Conservation (phyloP, 2,797 vertebrate species). For the Okamejei kenojei region DNA sequence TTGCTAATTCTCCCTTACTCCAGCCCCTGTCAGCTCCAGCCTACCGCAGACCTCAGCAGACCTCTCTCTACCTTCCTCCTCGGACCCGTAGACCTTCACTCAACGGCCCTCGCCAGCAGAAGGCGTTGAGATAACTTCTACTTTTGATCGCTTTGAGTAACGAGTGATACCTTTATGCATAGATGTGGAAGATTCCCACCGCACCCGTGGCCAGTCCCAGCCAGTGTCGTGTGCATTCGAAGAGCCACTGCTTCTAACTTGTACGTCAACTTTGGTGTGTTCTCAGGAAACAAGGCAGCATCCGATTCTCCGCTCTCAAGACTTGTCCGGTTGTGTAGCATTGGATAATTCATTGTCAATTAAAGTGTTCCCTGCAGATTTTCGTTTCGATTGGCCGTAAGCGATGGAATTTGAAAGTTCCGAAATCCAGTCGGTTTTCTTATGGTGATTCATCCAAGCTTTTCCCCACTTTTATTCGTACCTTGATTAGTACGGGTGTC, state of each 20-base stretch:
- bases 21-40: constrained; percentile 51
- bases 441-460: background rate
- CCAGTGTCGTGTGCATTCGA: constrained; percentile 28
- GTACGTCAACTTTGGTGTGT: background rate
- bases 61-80: constrained; percentile 53
- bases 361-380: background rate
- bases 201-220: background rate
- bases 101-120: constrained; percentile 4
- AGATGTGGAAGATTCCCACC: background rate
- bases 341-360: background rate
- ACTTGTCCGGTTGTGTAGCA: background rate
- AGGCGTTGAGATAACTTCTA: background rate
- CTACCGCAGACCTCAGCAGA: constrained; percentile 51
- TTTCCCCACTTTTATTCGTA: too few species aligned
- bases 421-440: background rate
- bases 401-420: background rate
- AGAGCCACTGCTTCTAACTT: background rate
- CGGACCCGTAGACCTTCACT: constrained; percentile 43
- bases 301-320: background rate
- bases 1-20: constrained; percentile 49
- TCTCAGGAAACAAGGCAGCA: constrained; percentile 13
- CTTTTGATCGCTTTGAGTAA: background rate
- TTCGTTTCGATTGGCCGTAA: background rate
- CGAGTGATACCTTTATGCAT: background rate
- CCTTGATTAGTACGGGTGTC: too few species aligned